A percentile compares a stretch with the other conserved stretches of the same genome.
phyloP scores from a whole-genome alignment of 2,797 vertebrate genomes.

The Taeniopygia guttata region DNA sequence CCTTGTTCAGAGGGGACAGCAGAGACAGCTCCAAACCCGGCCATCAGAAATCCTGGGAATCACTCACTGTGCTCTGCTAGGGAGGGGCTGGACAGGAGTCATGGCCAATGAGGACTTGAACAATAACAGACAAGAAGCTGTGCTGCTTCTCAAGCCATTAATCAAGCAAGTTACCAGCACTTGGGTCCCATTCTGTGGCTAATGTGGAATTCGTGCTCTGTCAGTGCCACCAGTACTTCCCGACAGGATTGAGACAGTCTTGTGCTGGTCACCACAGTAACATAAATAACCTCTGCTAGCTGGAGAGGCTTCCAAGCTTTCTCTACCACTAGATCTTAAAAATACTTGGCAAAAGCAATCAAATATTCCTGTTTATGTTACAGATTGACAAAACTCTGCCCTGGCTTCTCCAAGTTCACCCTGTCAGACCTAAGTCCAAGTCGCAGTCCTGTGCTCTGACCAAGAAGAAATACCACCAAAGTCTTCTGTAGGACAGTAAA shows the following conservation, averaged over 20 bases:
- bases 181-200: neutral
- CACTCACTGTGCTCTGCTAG: rapidly evolving
- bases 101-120: neutral
- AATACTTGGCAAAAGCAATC: neutral
- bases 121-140: neutral
- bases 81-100: neutral
- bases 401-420: neutral
- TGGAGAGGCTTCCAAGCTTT: neutral
- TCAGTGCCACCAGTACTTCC: neutral
- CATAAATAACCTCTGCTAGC: neutral
- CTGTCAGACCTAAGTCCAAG: neutral
- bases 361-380: neutral
- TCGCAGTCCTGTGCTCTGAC: neutral
- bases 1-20: neutral
- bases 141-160: neutral
- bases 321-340: neutral
- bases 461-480: neutral
- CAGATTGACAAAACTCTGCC: neutral
- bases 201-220: neutral
- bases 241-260: neutral
- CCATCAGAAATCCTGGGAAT: neutral
- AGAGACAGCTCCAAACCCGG: neutral
- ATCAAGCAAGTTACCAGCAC: rapidly evolving
- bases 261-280: neutral
- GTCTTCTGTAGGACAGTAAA: neutral